Percentiles rank a stretch among this genome's conserved stretches.
Evolutionary conservation across 37 sponge, comb jelly and placozoan genomes (phyloP).

Genomic region (Eunapius fragilis): DNA sequence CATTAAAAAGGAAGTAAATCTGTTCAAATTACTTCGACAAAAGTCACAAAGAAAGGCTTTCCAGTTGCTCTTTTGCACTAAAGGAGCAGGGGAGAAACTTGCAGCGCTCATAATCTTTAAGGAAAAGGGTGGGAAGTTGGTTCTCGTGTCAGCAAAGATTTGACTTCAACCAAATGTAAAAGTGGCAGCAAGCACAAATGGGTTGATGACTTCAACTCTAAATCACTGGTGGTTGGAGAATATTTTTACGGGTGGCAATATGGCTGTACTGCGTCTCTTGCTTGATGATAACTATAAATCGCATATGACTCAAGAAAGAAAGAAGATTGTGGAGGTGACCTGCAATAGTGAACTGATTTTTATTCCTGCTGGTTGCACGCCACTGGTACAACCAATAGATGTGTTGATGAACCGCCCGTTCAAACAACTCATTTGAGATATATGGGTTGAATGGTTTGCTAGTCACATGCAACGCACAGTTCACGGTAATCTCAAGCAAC

Average conservation of each 20-base stretch:
- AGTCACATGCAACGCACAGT: not conserved
- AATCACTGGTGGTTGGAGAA: not conserved
- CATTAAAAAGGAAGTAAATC: not conserved
- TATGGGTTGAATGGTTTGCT: constrained; percentile 15
- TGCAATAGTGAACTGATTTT: constrained; percentile 26
- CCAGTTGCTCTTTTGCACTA: constrained; percentile 39
- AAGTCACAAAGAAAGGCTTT: constrained; percentile 36
- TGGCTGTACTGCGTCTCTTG: not conserved
- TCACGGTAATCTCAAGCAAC: constrained; percentile 21
- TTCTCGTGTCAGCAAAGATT: not conserved
- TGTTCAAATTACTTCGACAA: not conserved
- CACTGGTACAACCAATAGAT: constrained; percentile 49
- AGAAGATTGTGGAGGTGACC: not conserved
- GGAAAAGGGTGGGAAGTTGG: constrained; percentile 25
- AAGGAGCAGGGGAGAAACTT: constrained; percentile 22
- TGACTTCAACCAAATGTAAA: constrained; percentile 18
- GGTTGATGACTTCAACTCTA: constrained; percentile 15
- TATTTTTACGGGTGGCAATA: not conserved
- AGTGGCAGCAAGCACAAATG: constrained; percentile 16
- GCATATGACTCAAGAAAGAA: not conserved
- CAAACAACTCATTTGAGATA: not conserved
- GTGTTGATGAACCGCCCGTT: constrained; percentile 18
- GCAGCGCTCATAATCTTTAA: constrained; percentile 34
- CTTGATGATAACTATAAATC: constrained; percentile 10
- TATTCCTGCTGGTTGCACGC: constrained; percentile 47